Evolutionary conservation across 92 coral and sea anemone genomes (phyloP), one percentile per base, ranked within the genome.

Genomic region (Zoanthus gigantus): DNA sequence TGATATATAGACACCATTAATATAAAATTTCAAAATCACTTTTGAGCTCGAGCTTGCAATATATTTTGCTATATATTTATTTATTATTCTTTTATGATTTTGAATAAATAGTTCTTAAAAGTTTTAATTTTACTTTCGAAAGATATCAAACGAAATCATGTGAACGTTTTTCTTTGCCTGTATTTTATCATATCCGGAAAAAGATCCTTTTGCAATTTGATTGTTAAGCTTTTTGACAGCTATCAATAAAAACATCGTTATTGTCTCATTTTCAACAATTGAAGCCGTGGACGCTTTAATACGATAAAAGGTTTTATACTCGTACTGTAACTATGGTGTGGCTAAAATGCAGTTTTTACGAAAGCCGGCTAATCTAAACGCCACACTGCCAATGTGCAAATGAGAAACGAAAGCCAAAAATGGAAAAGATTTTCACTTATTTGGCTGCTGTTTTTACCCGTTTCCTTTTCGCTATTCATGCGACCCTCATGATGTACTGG

Each of bases 381-480:
- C 74, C 31, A 57, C 30, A 44, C 45, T n/a, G 60, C 28, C 68
- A 77, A 56, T 81, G 56, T 9, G 85, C 47, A 46, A 79, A 79
- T 79, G 80, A 82, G 13, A 57, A 54, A 61, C 31, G 86, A 37
- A 18, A 42, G 15, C 28, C 10, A 37, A 58, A 16, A 34, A 96
- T 96, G 98, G 98, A 95, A 92, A 82, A 91, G 78, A 93, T 96
- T 80, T 96, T 96, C 31, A 92, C 95, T 47, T 96, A 95, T 66
- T 61, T 96, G 45, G 96, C 98, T 1, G 98, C 98, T 5, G 69
- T 96, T 67, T 91, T 96, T 44, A 94, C 98, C 48, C 92, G 98
- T n/a, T 89, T 96, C 16, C 77, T 96, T 56, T 96, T 96, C 48
- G 85, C 88, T 50, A 42, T 96, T 13, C 98, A 96, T 90, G 94